Conservation (phyloP, 2,888 invertebrate species). For the Drosophila nr. medialis region DNA sequence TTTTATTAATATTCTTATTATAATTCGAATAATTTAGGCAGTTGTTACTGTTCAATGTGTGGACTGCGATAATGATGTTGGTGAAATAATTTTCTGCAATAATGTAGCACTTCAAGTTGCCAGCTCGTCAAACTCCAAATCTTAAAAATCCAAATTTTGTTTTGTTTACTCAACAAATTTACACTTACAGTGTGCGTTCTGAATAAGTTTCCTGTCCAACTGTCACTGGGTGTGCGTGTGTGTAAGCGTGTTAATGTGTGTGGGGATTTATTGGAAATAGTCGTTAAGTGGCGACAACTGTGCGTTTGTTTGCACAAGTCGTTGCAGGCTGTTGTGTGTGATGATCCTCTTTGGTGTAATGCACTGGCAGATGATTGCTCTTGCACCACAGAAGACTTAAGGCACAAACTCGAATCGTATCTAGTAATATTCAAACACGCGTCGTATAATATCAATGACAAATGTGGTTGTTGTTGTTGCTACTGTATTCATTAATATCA, state of each 20-base stretch:
- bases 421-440: conserved; percentile 28
- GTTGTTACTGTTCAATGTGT: conserved; percentile 14
- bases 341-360: conserved; percentile 38
- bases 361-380: conserved; percentile 51
- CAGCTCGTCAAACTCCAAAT: conserved; percentile 63
- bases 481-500: conserved; percentile 16
- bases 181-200: conserved; percentile 71
- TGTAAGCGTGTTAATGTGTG: conserved; percentile 2
- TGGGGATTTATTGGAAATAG: conserved; percentile 18
- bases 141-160: conserved; percentile 32
- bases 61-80: conserved; percentile 36
- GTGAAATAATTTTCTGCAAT: conserved; percentile 59
- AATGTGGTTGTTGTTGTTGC: conserved; percentile 12
- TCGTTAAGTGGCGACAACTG: conserved; percentile 45
- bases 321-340: conserved; percentile 9
- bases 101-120: conserved; percentile 35
- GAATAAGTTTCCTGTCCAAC: conserved; percentile 44
- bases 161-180: conserved; percentile 67
- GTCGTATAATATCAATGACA: conserved; percentile 17
- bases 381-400: conserved; percentile 75
- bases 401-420: conserved; percentile 66
- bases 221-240: conserved; percentile 12
- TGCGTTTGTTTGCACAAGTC: conserved; percentile 52
- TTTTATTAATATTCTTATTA: conserved; percentile 40
- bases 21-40: conserved; percentile 27